phyloP scores from a whole-genome alignment of 2,113 vertebrate species.

The Hippocampus zosterae region DNA sequence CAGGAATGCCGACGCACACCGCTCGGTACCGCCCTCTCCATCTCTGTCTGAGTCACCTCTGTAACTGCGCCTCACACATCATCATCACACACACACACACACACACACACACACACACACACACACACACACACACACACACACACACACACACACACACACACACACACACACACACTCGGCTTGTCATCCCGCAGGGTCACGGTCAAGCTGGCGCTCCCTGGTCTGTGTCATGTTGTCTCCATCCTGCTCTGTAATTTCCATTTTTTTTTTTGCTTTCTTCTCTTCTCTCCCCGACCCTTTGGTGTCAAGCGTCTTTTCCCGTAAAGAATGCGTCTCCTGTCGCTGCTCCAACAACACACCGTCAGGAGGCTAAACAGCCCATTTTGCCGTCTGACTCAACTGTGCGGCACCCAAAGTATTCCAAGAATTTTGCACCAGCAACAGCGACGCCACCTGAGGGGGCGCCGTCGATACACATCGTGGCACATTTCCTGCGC shows the following conservation, averaged over 20 bases:
- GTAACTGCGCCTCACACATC: constrained; percentile 58
- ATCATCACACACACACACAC: constrained; percentile 41
- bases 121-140: constrained; percentile 39
- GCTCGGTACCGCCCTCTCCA: neutral
- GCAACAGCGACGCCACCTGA: constrained; percentile 61
- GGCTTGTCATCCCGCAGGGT: constrained; percentile 62
- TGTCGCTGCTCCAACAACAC: constrained; percentile 50
- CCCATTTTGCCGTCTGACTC: constrained; percentile 64
- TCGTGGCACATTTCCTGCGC: constrained; percentile 50
- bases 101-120: constrained; percentile 28
- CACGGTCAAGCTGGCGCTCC: constrained; percentile 64
- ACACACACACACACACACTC: constrained; percentile 31
- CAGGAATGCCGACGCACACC: neutral
- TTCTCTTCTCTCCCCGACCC: constrained; percentile 49
- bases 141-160: constrained; percentile 38
- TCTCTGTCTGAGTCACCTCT: constrained; percentile 58
- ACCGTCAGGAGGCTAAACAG: constrained; percentile 54
- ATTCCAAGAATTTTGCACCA: constrained; percentile 64
- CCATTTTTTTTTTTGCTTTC: constrained; percentile 47
- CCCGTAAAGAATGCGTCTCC: constrained; percentile 68
- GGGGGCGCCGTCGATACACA: constrained; percentile 40
- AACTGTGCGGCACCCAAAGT: constrained; percentile 50
- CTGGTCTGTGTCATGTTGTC: constrained; percentile 60
- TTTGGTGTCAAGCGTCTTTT: constrained; percentile 39
- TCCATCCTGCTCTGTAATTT: constrained; percentile 71